A percentile compares a stretch with the other conserved stretches of the same genome.
Evolutionary conservation across 2,113 vertebrate genomes (phyloP).

Genomic region (Girardinichthys multiradiatus): DNA sequence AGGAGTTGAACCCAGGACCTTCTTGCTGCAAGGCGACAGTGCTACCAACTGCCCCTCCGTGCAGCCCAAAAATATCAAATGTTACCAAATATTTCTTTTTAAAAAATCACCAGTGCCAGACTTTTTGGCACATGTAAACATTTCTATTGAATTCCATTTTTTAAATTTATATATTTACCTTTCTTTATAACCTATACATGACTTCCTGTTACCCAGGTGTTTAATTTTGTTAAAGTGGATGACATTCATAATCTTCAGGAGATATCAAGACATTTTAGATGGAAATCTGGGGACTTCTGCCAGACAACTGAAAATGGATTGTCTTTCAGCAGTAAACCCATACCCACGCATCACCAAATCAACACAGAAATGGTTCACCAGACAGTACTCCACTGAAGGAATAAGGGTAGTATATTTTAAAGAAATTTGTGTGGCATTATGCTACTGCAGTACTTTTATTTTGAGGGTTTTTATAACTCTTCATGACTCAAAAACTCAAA

Average conservation of each 20-base stretch:
- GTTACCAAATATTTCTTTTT: neutral
- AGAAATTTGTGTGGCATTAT: neutral
- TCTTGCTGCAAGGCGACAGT: too few species aligned
- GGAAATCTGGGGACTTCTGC: neutral
- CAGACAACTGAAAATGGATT: neutral
- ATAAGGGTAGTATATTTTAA: neutral
- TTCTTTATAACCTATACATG: too few species aligned
- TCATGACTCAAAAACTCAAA: conserved; percentile 6
- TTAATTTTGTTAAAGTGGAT: too few species aligned
- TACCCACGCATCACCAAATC: neutral
- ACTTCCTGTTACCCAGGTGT: too few species aligned
- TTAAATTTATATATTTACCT: too few species aligned
- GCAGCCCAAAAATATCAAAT: neutral
- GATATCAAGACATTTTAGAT: neutral
- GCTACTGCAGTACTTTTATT: neutral
- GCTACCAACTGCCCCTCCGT: too few species aligned
- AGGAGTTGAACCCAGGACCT: too few species aligned
- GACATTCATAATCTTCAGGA: too few species aligned
- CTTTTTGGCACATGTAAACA: neutral
- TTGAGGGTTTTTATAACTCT: neutral
- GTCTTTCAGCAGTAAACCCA: neutral
- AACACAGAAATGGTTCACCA: neutral
- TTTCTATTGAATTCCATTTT: too few species aligned
- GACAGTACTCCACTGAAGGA: neutral
- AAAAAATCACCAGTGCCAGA: neutral